Evolutionary conservation across 2,113 vertebrate species (phyloP), one percentile per base, ranked within the genome.

Genomic region (Rynchops niger): DNA sequence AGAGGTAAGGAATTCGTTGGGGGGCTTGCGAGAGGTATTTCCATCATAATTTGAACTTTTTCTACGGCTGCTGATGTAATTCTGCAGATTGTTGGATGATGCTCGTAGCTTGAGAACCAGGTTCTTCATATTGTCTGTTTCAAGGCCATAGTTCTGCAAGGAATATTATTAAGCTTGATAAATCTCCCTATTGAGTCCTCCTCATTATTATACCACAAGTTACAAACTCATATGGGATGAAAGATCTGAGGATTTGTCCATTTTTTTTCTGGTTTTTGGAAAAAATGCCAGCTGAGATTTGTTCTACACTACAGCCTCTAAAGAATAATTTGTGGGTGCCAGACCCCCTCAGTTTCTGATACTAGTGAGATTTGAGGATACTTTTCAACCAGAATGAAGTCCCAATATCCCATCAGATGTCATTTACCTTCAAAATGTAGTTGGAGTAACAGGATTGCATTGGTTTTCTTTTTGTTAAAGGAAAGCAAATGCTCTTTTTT

Each of bases 121-220:
- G 92, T 98, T 99, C 98, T 99, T 99, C 98, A 99, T 98, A 73
- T 99, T 99, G 96, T 99, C 99, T 0, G 99, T 99, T 98, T 99
- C 99, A 29, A 99, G 98, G 38, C 99, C 99, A 80, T 99, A 99
- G 98, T 99, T 99, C 99, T 99, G 97, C 53, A 53, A 82, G 21
- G 58, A 97, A 72, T 82, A 91, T 61, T 67, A 80, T 94, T 71
- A 61, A 50, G 55, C 12, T 43, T 30, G 8, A 69, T 72, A 34
- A 82, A 45, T 38, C 23, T 40, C 20, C 32, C 8, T 66, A 27
- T 7, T 52, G 59, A 86, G 32, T 50, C 40, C 5, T 76, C 6
- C 32, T 83, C 14, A 16, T 59, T 86, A 42, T 63, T 83, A 63
- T 15, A 53, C 6, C 52, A 61, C 12, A 73, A 65, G 23, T 63